A percentile compares a stretch with the other conserved stretches of the same genome.
Conservation (phyloP, 2,797 vertebrate species). For the Tiaroga cobitis region DNA sequence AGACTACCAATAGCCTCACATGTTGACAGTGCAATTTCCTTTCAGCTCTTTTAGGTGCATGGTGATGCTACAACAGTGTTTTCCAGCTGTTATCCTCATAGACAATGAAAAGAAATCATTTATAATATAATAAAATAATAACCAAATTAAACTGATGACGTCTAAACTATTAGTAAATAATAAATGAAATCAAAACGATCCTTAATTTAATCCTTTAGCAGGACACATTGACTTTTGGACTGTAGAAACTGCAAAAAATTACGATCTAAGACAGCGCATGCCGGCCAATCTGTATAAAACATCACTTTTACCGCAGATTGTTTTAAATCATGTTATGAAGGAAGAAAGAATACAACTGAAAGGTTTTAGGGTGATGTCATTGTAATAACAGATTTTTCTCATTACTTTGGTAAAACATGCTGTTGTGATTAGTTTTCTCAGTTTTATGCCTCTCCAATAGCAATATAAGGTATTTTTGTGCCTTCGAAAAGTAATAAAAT, state of each 20-base stretch:
- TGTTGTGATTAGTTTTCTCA: constrained; percentile 42
- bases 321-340: constrained; percentile 41
- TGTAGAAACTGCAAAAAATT: constrained; percentile 28
- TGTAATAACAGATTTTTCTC: constrained; percentile 37
- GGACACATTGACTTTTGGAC: not conserved
- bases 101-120: too few relatives aligned
- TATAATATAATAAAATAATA: not conserved
- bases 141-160: not conserved
- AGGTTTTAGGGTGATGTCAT: constrained; percentile 38
- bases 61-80: constrained; percentile 40
- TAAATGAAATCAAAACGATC: not conserved
- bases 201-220: not conserved
- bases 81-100: constrained; percentile 1
- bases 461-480: constrained; percentile 6
- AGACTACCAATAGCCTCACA: constrained; percentile 15
- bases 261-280: constrained; percentile 32
- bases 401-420: constrained; percentile 40
- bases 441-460: constrained; percentile 32
- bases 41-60: constrained; percentile 35
- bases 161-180: not conserved
- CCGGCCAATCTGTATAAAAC: constrained; percentile 33
- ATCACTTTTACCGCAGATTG: constrained; percentile 31
- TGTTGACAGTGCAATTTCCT: constrained; percentile 28
- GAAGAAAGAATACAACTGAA: constrained; percentile 35
- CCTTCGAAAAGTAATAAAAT: constrained; percentile 21